Evolutionary conservation across 2,113 vertebrate genomes (phyloP), one percentile per base, ranked within the genome.

Genomic region (Haemorhous mexicanus): DNA sequence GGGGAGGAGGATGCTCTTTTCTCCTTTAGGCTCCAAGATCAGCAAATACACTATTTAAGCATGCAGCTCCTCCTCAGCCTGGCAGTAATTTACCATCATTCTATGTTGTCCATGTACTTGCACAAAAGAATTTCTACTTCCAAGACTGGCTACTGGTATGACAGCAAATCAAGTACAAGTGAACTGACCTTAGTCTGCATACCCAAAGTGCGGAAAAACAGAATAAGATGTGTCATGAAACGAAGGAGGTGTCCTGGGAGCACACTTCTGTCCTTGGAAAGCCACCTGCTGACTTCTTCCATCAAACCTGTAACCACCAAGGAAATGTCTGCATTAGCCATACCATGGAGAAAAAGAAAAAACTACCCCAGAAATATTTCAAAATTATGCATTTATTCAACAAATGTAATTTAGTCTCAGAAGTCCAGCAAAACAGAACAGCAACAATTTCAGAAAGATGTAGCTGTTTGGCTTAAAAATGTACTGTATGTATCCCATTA

Each of bases 271-370:
- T 98, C 98, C 90, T 97, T 98, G 63, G 97, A 97, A 83, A 99
- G 97, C 99, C 99, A 99, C 96, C 98, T 98, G 94, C 96, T 98
- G 92, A 99, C 98, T 97, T 99, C 99, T 62, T 99, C 98, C 98
- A 99, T 96, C 94, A 99, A 97, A 96, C 99, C 99, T 99, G 88
- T 2, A 63, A 87, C 12, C 79, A 95, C 64, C 76, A 81, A 91
- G 47, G 70, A 91, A 58, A 95, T n/a, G 72, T 78, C 2, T 8
- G 6, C 32, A 79, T 94, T 16, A 95, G 55, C 22, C 41, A 61
- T 24, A 85, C 13, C 50, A 56, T 3, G 3, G 21, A 63, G 7
- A 15, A 70, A 84, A 84, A 73, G 18, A 37, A 61, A 33, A 53
- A 79, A 64, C 11, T 10, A 55, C 35, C 16, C 26, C 56, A 77